Percentiles rank a stretch among this genome's conserved stretches.
These are phyloP conservation scores for Atherinosoma microstoma DNA, from an alignment of 2,797 vertebrate genomes.

Conservation along the genomic window DNA sequence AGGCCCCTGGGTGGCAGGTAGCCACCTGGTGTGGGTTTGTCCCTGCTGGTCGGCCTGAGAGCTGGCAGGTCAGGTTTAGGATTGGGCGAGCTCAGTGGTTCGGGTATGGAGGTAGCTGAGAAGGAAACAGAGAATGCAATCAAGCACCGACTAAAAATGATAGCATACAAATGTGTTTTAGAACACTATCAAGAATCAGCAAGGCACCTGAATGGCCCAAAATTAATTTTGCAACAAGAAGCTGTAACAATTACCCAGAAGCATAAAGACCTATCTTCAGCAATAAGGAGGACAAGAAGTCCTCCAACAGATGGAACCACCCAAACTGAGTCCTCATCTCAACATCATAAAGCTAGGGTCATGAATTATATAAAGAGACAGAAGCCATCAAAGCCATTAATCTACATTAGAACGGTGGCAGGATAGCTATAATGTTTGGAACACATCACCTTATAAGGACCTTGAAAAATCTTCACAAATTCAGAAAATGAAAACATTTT, in stretches of 20 bases:
- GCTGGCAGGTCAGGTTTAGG: conserved; percentile 88
- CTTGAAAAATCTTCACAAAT: too few relatives aligned
- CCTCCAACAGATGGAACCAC: too few relatives aligned
- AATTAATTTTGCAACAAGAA: neutral
- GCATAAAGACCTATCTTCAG: neutral
- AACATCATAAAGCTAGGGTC: neutral
- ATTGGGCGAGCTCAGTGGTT: conserved; percentile 84
- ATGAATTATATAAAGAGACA: neutral
- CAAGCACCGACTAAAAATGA: neutral
- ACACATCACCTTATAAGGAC: too few relatives aligned
- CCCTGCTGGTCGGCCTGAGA: conserved; percentile 87
- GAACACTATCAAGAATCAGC: neutral
- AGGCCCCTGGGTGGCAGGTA: conserved; percentile 88
- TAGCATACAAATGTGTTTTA: neutral
- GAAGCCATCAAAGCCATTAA: neutral
- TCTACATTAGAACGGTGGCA: neutral
- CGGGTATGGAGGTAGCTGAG: conserved; percentile 87
- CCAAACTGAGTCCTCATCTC: neutral
- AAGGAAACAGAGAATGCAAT: neutral
- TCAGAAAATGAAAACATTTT: too few relatives aligned
- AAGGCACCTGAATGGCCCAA: neutral
- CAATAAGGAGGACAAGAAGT: neutral
- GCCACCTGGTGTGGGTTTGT: conserved; percentile 87
- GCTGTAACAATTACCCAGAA: neutral
- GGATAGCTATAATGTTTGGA: neutral